Conservation (phyloP, 1,140 invertebrate genomes). For the Phenacoccus solenopsis region DNA sequence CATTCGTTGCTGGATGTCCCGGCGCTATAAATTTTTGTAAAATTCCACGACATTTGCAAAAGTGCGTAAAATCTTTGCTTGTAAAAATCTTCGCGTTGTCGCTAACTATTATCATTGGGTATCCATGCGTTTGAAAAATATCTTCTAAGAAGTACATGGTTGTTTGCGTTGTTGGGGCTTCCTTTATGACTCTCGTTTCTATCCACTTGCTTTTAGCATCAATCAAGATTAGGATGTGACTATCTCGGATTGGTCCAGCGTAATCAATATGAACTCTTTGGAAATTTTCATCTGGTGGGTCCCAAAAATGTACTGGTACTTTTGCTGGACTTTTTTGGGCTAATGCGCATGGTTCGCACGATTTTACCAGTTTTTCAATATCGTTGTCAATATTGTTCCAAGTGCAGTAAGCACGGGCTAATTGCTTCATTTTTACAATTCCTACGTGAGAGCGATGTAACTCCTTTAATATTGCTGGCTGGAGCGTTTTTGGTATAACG, state of each 20-base stretch:
- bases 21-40: too few relatives aligned
- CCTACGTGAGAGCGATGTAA: slow-evolving; percentile 38
- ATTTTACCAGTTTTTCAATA: slow-evolving; percentile 30
- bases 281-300: not conserved
- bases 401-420: slow-evolving; percentile 37
- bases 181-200: too few relatives aligned
- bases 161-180: not conserved
- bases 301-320: not conserved
- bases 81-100: slow-evolving; percentile 23
- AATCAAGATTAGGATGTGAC: not conserved
- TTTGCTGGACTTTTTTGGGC: not conserved
- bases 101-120: slow-evolving; percentile 7
- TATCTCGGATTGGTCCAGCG: not conserved
- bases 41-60: slow-evolving; percentile 22
- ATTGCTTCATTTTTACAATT: slow-evolving; percentile 38
- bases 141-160: not conserved
- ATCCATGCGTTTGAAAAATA: not conserved
- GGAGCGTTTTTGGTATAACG: slow-evolving; percentile 29
- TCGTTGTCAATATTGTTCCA: too few relatives aligned
- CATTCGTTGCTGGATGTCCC: too few relatives aligned
- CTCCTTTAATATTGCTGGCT: slow-evolving; percentile 31
- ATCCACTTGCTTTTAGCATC: not conserved
- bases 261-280: not conserved
- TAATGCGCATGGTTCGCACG: slow-evolving; percentile 30
- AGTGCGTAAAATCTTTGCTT: slow-evolving; percentile 18